A percentile compares a stretch with the other conserved stretches of the same genome.
These are phyloP conservation scores for Diadophis punctatus DNA, from an alignment of 2,113 vertebrate species.

Conservation along the genomic window DNA sequence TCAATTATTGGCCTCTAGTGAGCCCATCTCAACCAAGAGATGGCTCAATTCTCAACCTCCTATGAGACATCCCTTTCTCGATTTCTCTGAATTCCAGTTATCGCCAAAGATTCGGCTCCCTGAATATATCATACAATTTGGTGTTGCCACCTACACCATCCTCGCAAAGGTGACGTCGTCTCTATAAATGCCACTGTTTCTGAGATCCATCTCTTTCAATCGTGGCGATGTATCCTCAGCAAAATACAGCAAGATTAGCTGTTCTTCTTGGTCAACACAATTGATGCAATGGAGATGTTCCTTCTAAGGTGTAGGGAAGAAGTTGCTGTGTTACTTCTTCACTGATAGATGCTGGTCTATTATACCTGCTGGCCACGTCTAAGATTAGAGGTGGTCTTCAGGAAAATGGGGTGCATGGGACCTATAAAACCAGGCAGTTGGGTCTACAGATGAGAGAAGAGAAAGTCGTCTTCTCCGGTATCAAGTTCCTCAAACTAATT, in stretches of 20 bases:
- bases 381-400: background rate
- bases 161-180: background rate
- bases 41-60: background rate
- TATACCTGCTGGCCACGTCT: background rate
- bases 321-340: background rate
- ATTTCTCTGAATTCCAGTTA: background rate
- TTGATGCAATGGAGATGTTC: background rate
- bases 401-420: background rate
- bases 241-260: background rate
- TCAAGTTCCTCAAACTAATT: background rate
- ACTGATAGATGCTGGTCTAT: background rate
- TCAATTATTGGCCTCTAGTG: background rate
- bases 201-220: background rate
- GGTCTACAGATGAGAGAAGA: background rate
- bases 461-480: background rate
- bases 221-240: background rate
- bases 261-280: background rate
- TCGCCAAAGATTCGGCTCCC: rapidly evolving
- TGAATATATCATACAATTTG: background rate
- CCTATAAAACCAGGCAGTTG: background rate
- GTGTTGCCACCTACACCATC: background rate
- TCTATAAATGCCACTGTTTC: background rate
- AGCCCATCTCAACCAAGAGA: background rate
- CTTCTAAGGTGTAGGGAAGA: background rate
- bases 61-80: background rate